Base-by-base conservation (phyloP, 2,113 vertebrate species). In the Herpetotheres cachinnans region DNA sequence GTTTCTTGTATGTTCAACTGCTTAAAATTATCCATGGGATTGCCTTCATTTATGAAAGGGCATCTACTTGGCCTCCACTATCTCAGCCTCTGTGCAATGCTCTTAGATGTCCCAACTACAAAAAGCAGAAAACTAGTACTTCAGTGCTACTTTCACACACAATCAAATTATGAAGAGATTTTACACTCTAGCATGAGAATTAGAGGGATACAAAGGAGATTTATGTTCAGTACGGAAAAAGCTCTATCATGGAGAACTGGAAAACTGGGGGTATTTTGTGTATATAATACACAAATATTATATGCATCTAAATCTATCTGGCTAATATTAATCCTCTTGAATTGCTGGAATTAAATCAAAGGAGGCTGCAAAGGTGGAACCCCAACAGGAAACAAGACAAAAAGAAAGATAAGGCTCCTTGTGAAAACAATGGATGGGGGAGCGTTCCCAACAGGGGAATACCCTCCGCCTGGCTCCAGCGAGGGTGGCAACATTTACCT, bases 361-460 rank as follows among this genome's bases (percentile, higher is more conserved):
- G 71, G 49, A 83, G 58, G 46, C 4, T 78, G 46, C 54, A 77
- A 84, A 89, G 17, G 27, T 83, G 63, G 63, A 86, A 95, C 44
- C 27, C 25, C 67, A 73, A 49, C 19, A 89, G 27, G 76, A 86
- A 94, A 73, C 17, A 83, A 59, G 32, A 81, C 29, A 86, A 70
- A 76, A 93, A 34, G 42, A 72, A 80, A 83, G 62, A 86, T 61
- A 77, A 77, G 46, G 11, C 11, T 86, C 11, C 9, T 52, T 66
- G 20, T 0, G 1, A 73, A 71, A 89, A 38, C 40, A 89, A 29
- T 50, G 25, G 67, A 54, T 0, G 0, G 1, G 3, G 4, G 8
- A 52, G 21, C 42, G 32, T 11, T 95, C 24, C 44, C 3, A 0
- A 54, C 55, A 46, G 10, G 7, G 10, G 30, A 80, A 73, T 81